A percentile compares a stretch with the other conserved stretches of the same genome.
These are phyloP conservation scores for Danio tinwini DNA, from an alignment of 2,797 vertebrate species.

Conservation along the genomic window DNA sequence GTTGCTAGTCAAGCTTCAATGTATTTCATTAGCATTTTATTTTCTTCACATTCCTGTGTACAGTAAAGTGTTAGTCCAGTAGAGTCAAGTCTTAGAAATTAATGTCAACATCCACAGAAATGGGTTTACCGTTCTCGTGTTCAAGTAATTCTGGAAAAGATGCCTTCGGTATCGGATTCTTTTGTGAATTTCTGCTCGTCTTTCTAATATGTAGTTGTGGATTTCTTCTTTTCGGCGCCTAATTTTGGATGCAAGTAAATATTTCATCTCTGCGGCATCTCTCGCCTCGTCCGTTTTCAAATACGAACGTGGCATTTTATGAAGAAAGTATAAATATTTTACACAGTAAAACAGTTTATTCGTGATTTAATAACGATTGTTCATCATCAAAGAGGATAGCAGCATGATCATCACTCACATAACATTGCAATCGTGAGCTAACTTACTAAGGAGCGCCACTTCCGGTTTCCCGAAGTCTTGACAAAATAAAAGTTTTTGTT, in stretches of 20 bases:
- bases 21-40: neutral
- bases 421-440: no score
- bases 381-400: neutral
- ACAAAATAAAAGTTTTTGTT: slow-evolving; percentile 31
- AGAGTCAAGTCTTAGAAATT: neutral
- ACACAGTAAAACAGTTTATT: neutral
- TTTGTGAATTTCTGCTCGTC: slow-evolving; percentile 60
- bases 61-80: neutral
- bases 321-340: neutral
- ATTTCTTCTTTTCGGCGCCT: slow-evolving; percentile 61
- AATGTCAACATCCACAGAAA: neutral
- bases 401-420: neutral
- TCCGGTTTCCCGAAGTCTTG: neutral
- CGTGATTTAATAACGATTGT: neutral
- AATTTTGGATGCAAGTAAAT: slow-evolving; percentile 56
- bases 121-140: slow-evolving; percentile 65
- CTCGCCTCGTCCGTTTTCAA: slow-evolving; percentile 46
- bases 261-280: slow-evolving; percentile 41
- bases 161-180: slow-evolving; percentile 64
- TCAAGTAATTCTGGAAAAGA: slow-evolving; percentile 65
- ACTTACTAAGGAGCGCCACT: neutral
- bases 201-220: slow-evolving; percentile 47
- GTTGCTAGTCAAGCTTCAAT: no score
- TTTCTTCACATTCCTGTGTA: neutral
- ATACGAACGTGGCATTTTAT: slow-evolving; percentile 33